phyloP scores from a whole-genome alignment of 2,113 vertebrate genomes.

The Alectura lathami region DNA sequence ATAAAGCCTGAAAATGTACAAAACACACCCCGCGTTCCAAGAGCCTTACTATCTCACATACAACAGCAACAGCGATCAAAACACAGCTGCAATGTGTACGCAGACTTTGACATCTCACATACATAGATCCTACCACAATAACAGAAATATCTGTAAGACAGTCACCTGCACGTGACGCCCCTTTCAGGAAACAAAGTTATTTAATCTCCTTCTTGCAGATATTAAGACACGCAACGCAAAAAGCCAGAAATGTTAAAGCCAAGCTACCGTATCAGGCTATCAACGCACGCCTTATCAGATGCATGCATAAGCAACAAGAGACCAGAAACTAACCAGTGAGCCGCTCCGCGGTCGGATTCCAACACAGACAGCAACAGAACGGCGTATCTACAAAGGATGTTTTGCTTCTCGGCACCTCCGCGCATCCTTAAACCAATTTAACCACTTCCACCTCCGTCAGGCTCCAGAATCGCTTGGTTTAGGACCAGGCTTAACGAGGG shows the following conservation, averaged over 20 bases:
- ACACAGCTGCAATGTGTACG: not conserved
- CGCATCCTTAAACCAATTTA: not conserved
- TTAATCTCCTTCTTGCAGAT: not conserved
- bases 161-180: not conserved
- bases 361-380: not conserved
- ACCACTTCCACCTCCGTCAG: not conserved
- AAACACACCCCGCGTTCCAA: not conserved
- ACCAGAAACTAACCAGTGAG: not conserved
- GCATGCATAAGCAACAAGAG: not conserved
- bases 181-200: not conserved
- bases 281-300: not conserved
- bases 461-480: not conserved
- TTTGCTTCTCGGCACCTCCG: not conserved
- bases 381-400: not conserved
- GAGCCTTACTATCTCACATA: not conserved
- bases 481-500: rapidly evolving
- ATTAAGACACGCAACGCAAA: not conserved
- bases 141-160: not conserved
- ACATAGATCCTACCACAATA: not conserved
- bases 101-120: not conserved
- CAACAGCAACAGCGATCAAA: not conserved
- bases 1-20: not conserved
- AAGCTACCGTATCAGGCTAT: not conserved
- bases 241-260: not conserved
- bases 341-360: not conserved